phyloP scores from a whole-genome alignment of 1,140 invertebrate genomes.

The Pseudoatta argentina region DNA sequence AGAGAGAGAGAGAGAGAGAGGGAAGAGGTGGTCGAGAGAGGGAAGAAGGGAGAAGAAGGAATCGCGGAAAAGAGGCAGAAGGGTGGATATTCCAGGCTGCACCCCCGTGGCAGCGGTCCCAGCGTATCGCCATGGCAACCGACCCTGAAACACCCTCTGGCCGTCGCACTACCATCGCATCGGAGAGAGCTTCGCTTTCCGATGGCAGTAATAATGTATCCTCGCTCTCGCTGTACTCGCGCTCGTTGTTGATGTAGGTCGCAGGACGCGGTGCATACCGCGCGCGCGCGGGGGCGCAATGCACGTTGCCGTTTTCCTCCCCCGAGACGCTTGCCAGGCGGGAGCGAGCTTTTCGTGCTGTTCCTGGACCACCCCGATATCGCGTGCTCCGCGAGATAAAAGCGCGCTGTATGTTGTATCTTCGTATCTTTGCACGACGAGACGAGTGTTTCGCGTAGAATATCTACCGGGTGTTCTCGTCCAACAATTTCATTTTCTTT shows the following conservation, averaged over 20 bases:
- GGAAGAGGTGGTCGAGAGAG: slow-evolving; percentile 29
- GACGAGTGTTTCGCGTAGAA: neutral
- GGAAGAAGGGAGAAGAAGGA: slow-evolving; percentile 49
- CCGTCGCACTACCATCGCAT: slow-evolving; percentile 71
- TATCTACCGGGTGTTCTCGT: neutral
- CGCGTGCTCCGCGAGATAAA: slow-evolving; percentile 44
- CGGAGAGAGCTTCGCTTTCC: slow-evolving; percentile 80
- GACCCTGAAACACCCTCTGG: slow-evolving; percentile 80
- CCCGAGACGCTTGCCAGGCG: slow-evolving; percentile 17
- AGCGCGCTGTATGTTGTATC: slow-evolving; percentile 23
- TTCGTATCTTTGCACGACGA: slow-evolving; percentile 10
- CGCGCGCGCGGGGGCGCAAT: slow-evolving; percentile 18
- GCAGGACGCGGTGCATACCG: slow-evolving; percentile 75
- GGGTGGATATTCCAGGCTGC: slow-evolving; percentile 77
- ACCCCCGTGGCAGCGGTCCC: slow-evolving; percentile 73
- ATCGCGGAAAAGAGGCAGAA: slow-evolving; percentile 76
- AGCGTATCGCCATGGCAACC: slow-evolving; percentile 79
- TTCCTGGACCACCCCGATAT: slow-evolving; percentile 27
- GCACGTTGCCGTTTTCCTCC: slow-evolving; percentile 27
- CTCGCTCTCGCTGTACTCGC: slow-evolving; percentile 68
- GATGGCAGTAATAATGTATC: slow-evolving; percentile 82
- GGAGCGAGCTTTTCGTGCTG: slow-evolving; percentile 23
- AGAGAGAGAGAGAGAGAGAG: neutral
- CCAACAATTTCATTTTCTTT: neutral
- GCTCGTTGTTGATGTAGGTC: slow-evolving; percentile 79